Conservation (phyloP, 1,140 invertebrate species). For the Bicyclus anynana region DNA sequence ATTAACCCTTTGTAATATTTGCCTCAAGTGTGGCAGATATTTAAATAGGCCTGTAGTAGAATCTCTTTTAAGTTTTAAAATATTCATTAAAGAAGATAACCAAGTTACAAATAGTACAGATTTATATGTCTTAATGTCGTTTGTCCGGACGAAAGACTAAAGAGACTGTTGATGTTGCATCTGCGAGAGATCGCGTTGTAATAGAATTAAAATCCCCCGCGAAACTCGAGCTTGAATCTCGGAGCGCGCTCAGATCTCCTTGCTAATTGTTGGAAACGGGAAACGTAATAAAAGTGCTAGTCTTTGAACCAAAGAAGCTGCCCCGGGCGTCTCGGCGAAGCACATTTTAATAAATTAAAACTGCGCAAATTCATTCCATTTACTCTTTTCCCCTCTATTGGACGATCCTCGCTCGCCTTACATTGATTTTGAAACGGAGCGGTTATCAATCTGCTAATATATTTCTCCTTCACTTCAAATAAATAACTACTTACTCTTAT, state of each 20-base stretch:
- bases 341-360: conserved; percentile 76
- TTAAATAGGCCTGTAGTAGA: too few species aligned
- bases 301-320: conserved; percentile 69
- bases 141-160: conserved; percentile 12
- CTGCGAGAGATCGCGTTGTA: conserved; percentile 55
- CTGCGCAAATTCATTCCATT: conserved; percentile 67
- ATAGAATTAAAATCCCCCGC: conserved; percentile 60
- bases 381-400: conserved; percentile 47
- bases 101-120: not conserved
- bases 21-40: too few species aligned
- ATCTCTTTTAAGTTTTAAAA: not conserved
- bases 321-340: conserved; percentile 50
- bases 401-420: conserved; percentile 40
- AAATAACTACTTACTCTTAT: not conserved
- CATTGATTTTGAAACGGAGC: conserved; percentile 53
- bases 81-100: not conserved
- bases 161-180: conserved; percentile 57
- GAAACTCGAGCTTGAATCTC: conserved; percentile 60
- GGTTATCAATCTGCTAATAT: conserved; percentile 46
- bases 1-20: too few species aligned
- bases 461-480: conserved; percentile 16
- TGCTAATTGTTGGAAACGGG: conserved; percentile 69
- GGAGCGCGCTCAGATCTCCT: conserved; percentile 46
- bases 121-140: conserved; percentile 21
- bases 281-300: conserved; percentile 72